Evolutionary conservation across 2,113 vertebrate genomes (phyloP), one percentile per base, ranked within the genome.

Genomic region (Pavo muticus): DNA sequence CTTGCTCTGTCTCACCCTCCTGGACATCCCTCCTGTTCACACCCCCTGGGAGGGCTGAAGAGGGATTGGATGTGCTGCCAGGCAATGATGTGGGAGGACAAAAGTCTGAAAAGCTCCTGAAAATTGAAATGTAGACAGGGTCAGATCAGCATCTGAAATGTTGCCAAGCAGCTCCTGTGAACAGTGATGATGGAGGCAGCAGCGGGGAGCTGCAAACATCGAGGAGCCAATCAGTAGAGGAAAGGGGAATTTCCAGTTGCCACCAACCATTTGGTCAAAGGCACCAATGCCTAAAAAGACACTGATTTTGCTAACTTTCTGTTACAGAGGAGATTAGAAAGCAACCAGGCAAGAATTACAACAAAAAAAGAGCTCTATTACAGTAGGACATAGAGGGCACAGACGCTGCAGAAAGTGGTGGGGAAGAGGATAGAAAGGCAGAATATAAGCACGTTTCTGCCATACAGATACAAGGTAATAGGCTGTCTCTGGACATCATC

Each of bases 191-290:
- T 50, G 64, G 57, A 59, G 18, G 20, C 10, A 59, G 35, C 24
- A 40, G 32, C 25, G 12, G 30, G 14, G 11, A 68, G 14, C 40
- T 32, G 52, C 10, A 48, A 24, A 56, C 15, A 15, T 16, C 12
- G 0, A 1, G 14, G 23, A 83, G 21, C 40, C 1, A 1, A 32
- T 30, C 20, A 48, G 2, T 0, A 64, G 17, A 50, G 7, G 6
- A 47, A 84, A 19, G 14, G 3, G 23, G 5, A 72, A 73, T 54
- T 61, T 72, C 59, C 21, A 63, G 9, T 32, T 76, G 13, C n/a
- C 11, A 27, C 23, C 37, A 59, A 14, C 37, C 52, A 8, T 27
- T 35, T 32, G 57, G 19, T 72, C 42, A 87, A 24, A 84, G 57
- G 40, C 8, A 45, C 30, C 18, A 24, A 3, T 6, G 4, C 10